These are phyloP conservation scores for Scomberomorus guttatus DNA, from an alignment of 2,797 vertebrate species.

Conservation along the genomic window DNA sequence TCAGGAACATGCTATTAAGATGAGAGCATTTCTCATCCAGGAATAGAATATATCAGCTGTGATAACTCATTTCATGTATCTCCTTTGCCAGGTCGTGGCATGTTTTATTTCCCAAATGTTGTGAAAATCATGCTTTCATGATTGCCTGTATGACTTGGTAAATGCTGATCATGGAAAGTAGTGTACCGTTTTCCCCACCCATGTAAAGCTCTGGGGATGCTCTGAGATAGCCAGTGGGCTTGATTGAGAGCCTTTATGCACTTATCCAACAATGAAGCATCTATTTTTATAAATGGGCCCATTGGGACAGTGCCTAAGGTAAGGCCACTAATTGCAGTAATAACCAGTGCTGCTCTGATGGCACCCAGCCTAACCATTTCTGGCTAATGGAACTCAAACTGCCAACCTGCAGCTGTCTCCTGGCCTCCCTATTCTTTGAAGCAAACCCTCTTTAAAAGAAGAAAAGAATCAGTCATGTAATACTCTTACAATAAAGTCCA, in stretches of 20 bases:
- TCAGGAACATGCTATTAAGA: background rate
- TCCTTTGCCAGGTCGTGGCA: background rate
- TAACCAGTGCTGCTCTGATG: slow-evolving; percentile 12
- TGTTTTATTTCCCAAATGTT: background rate
- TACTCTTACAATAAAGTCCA: background rate
- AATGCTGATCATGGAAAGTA: background rate
- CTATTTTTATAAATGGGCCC: slow-evolving; percentile 5
- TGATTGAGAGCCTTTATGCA: slow-evolving; percentile 3
- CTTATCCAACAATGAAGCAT: background rate
- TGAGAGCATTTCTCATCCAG: background rate
- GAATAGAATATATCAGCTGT: background rate
- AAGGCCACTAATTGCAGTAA: slow-evolving; percentile 25
- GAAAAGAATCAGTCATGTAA: background rate
- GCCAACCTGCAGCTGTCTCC: slow-evolving; percentile 4
- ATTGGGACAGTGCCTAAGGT: slow-evolving; percentile 5
- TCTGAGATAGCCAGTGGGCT: background rate
- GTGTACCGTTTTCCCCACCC: background rate
- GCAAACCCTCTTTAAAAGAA: background rate
- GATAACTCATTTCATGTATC: background rate
- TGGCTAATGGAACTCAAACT: slow-evolving; percentile 16
- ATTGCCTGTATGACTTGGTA: background rate
- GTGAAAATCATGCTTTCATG: background rate
- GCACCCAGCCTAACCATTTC: slow-evolving; percentile 14
- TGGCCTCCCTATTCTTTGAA: background rate
- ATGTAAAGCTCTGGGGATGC: background rate